Conservation (phyloP, 2,113 vertebrate genomes). For the Psophia crepitans region DNA sequence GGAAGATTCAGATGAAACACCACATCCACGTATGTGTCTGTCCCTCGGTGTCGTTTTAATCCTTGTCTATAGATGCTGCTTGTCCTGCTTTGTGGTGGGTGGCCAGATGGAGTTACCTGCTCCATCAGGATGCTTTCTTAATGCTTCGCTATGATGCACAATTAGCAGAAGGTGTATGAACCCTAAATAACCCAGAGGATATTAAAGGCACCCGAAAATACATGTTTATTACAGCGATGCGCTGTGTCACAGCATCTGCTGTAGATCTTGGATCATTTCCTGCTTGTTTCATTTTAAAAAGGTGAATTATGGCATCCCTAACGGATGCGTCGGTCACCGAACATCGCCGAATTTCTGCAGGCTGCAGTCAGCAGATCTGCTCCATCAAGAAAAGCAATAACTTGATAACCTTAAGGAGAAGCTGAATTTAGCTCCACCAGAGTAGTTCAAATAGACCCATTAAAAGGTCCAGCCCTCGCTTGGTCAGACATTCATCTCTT, state of each 20-base stretch:
- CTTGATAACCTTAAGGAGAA: background rate
- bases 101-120: background rate
- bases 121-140: background rate
- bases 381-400: background rate
- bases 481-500: background rate
- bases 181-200: background rate
- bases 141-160: background rate
- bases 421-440: background rate
- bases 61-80: background rate
- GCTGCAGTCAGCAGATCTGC: background rate
- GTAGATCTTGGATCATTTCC: background rate
- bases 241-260: background rate
- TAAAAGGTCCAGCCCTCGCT: background rate
- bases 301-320: background rate
- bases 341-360: background rate
- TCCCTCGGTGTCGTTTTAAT: background rate
- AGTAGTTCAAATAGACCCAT: background rate
- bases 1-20: background rate
- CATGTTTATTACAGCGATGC: background rate
- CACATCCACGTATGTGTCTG: background rate
- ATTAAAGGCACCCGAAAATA: background rate
- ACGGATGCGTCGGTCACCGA: accelerated
- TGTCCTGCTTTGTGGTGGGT: background rate
- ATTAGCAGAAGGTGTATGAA: background rate
- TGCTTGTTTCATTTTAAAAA: background rate